Evolutionary conservation across 2,888 invertebrate species (phyloP).

Genomic region (Hydriomena furcata): DNA sequence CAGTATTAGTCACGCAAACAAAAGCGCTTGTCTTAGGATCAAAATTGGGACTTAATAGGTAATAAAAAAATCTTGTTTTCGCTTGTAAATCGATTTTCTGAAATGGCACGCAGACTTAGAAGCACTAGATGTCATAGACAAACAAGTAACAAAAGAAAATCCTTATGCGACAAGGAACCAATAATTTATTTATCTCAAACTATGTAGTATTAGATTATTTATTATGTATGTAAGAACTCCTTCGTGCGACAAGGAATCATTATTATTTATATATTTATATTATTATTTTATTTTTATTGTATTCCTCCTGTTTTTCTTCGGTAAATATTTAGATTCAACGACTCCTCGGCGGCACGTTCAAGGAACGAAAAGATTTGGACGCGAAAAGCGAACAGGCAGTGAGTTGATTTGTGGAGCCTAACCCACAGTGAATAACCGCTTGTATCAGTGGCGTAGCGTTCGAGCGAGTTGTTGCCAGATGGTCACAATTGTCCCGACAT

Average conservation of each 20-base stretch:
- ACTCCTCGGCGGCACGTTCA: slow-evolving; percentile 88
- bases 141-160: slow-evolving; percentile 4
- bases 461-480: too few relatives aligned
- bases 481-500: too few relatives aligned
- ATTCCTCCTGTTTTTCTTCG: slow-evolving; percentile 56
- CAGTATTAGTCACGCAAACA: too few relatives aligned
- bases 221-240: slow-evolving; percentile 13
- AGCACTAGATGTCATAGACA: too few relatives aligned
- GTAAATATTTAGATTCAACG: slow-evolving; percentile 86
- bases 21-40: too few relatives aligned
- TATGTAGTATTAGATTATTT: not conserved
- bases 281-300: slow-evolving; percentile 28
- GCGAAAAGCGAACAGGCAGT: slow-evolving; percentile 86
- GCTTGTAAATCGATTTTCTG: too few relatives aligned
- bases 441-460: too few relatives aligned
- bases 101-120: too few relatives aligned
- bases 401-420: slow-evolving; percentile 72
- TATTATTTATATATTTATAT: slow-evolving; percentile 27
- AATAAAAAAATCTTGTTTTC: too few relatives aligned
- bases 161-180: slow-evolving; percentile 44
- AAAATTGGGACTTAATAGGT: too few relatives aligned
- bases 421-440: slow-evolving; percentile 43
- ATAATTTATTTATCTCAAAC: slow-evolving; percentile 32
- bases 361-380: slow-evolving; percentile 87
- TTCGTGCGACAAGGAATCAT: slow-evolving; percentile 41